phyloP scores from a whole-genome alignment of 53 echinoderm and acorn worm species.

The Apostichopus leukothele region DNA sequence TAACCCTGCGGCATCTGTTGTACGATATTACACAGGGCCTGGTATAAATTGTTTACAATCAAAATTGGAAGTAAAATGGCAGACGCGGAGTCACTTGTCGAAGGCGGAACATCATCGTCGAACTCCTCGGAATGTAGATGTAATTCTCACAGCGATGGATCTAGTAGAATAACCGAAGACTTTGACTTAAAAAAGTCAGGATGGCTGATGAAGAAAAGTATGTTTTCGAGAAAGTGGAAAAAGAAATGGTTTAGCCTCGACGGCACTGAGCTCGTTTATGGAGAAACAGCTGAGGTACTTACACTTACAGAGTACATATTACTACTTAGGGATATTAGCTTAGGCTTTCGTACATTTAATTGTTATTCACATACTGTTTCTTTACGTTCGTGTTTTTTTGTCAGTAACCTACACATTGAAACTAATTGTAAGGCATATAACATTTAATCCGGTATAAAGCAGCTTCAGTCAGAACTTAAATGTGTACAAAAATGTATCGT shows the following conservation, averaged over 20 bases:
- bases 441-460: too few relatives aligned
- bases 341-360: too few relatives aligned
- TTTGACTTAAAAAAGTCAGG: constrained; percentile 79
- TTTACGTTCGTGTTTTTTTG: too few relatives aligned
- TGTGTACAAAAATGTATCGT: too few relatives aligned
- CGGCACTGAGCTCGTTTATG: constrained; percentile 74
- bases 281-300: constrained; percentile 72
- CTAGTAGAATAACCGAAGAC: constrained; percentile 48
- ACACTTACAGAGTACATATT: too few relatives aligned
- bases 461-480: too few relatives aligned
- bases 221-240: constrained; percentile 89
- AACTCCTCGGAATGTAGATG: constrained; percentile 39
- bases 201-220: constrained; percentile 82
- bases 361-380: too few relatives aligned
- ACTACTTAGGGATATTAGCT: too few relatives aligned
- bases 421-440: too few relatives aligned
- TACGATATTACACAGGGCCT: neutral
- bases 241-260: constrained; percentile 83
- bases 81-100: constrained; percentile 27
- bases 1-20: too few relatives aligned
- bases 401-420: too few relatives aligned
- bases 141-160: constrained; percentile 53
- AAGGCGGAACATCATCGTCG: constrained; percentile 33
- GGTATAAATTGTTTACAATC: neutral
- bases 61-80: constrained; percentile 12